phyloP scores from a whole-genome alignment of 1,140 invertebrate species.

The Zaprionus vittiger region DNA sequence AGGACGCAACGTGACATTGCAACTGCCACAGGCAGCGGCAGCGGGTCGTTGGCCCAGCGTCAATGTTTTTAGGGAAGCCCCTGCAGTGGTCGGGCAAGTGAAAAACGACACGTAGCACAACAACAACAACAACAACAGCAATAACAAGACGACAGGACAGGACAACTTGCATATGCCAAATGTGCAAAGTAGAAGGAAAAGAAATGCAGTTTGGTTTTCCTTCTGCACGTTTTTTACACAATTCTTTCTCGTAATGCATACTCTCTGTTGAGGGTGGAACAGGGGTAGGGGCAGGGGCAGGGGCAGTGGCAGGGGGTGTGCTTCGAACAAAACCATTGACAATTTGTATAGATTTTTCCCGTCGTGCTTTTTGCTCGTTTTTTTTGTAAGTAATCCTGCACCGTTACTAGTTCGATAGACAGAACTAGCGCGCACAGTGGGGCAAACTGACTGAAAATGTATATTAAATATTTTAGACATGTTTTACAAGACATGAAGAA shows the following conservation, averaged over 20 bases:
- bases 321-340: slow-evolving; percentile 25
- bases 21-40: neutral
- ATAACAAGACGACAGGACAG: slow-evolving; percentile 25
- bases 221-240: slow-evolving; percentile 63
- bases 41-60: slow-evolving; percentile 31
- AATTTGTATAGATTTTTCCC: slow-evolving; percentile 65
- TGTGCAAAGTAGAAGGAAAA: neutral
- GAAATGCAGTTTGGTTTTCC: slow-evolving; percentile 30
- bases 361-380: slow-evolving; percentile 24
- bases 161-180: slow-evolving; percentile 57
- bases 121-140: slow-evolving; percentile 10
- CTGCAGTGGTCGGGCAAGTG: slow-evolving; percentile 71
- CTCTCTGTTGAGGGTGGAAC: neutral
- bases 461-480: no score
- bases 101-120: slow-evolving; percentile 74
- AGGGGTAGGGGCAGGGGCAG: neutral
- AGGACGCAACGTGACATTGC: slow-evolving; percentile 75
- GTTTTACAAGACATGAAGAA: no score
- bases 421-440: slow-evolving; percentile 38
- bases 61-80: slow-evolving; percentile 62
- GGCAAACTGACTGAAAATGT: no score
- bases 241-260: slow-evolving; percentile 70
- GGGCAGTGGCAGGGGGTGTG: neutral
- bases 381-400: slow-evolving; percentile 56
- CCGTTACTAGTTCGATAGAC: slow-evolving; percentile 32